Percentiles rank a stretch among this genome's conserved stretches.
Evolutionary conservation across 2,888 invertebrate genomes (phyloP).

Genomic region (Drosophila demipolita): DNA sequence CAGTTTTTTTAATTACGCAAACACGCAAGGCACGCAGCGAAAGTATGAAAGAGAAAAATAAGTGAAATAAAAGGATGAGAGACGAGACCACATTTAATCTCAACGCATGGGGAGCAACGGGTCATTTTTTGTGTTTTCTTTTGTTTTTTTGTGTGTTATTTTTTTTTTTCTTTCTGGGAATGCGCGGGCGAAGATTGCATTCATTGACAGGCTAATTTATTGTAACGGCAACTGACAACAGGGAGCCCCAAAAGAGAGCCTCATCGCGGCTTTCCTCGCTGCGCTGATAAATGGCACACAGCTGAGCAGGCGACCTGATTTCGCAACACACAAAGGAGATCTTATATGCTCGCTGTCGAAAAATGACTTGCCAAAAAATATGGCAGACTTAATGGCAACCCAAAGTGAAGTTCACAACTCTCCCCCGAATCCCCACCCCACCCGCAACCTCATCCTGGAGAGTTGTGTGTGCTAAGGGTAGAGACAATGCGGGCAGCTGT

Average conservation of each 20-base stretch:
- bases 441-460: background rate
- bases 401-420: slow-evolving; percentile 47
- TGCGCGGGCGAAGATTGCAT: slow-evolving; percentile 49
- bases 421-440: background rate
- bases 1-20: slow-evolving; percentile 43
- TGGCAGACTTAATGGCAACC: slow-evolving; percentile 72
- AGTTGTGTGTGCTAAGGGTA: slow-evolving; percentile 42
- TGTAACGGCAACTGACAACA: slow-evolving; percentile 79
- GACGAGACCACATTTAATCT: slow-evolving; percentile 64
- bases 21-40: slow-evolving; percentile 53
- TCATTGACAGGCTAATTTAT: slow-evolving; percentile 72
- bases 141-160: background rate
- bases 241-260: slow-evolving; percentile 17
- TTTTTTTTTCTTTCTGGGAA: background rate
- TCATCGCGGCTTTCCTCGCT: slow-evolving; percentile 62
- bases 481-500: slow-evolving; percentile 20
- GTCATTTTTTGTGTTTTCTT: slow-evolving; percentile 4
- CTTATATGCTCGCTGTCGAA: slow-evolving; percentile 4
- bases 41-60: slow-evolving; percentile 45
- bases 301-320: slow-evolving; percentile 64
- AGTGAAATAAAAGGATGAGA: slow-evolving; percentile 45
- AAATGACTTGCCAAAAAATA: slow-evolving; percentile 57
- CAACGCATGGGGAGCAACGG: slow-evolving; percentile 13
- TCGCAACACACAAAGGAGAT: slow-evolving; percentile 28
- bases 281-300: slow-evolving; percentile 59